Evolutionary conservation across 2,797 vertebrate genomes (phyloP).

Genomic region (Furcifer pardalis): DNA sequence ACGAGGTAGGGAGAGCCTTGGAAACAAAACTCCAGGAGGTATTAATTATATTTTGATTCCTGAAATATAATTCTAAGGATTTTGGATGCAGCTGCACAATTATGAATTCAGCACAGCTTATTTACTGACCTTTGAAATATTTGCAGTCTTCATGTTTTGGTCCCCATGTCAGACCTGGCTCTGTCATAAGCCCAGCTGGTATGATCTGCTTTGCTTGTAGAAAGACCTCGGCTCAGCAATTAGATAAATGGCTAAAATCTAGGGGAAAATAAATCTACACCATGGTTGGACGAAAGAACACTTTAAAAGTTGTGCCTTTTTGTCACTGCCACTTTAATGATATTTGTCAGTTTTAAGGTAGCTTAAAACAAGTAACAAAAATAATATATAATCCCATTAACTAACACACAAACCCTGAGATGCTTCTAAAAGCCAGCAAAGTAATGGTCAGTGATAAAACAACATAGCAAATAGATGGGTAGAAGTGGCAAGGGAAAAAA

Average conservation of each 20-base stretch:
- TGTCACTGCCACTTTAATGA: no score
- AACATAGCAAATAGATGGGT: no score
- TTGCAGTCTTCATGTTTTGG: background rate
- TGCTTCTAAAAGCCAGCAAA: no score
- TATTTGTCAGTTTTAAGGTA: no score
- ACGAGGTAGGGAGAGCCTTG: background rate
- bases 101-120: background rate
- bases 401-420: no score
- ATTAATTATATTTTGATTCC: constrained; percentile 16
- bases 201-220: background rate
- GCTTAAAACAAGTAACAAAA: no score
- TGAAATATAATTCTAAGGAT: constrained; percentile 5
- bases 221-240: background rate
- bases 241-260: background rate
- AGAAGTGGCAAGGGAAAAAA: no score
- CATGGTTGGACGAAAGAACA: background rate
- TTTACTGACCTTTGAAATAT: background rate
- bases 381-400: no score
- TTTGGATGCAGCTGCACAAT: background rate
- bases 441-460: no score
- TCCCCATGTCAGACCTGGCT: no score
- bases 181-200: background rate
- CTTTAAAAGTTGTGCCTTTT: no score
- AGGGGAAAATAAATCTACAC: background rate
- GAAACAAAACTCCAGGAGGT: background rate